Base-by-base conservation (phyloP, 2,888 invertebrate species). In the Pandemis heparana region DNA sequence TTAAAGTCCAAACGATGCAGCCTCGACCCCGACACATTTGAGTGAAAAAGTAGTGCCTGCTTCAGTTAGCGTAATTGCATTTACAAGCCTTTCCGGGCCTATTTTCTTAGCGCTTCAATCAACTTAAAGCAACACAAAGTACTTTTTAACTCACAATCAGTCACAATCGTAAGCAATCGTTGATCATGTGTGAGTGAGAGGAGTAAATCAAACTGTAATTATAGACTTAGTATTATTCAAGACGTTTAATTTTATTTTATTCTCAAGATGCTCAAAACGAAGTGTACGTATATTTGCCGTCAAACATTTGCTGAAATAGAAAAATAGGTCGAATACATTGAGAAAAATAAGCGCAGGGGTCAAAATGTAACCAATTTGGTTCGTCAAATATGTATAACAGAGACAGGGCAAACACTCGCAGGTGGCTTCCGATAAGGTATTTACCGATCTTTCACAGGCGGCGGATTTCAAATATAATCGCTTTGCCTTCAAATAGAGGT, bases 351-450 rank as follows among this genome's bases (percentile, higher is more conserved):
- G 77, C 74, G 73, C 66, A 65, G 64, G 77, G 77, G 72, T 79
- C 79, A 78, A 82, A 81, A 82, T 81, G 77, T 76, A 76, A 79
- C 80, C 77, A 82, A 81, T 80, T 81, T 79, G 73, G 77, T 38
- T 75, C 65, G 82, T 83, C 82, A 83, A 85, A 83, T 83, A 84
- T 82, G 77, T 81, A 82, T 78, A 76, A 76, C 77, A 72, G 70
- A 76, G 75, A 78, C 75, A 10, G 56, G 75, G 75, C 79, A 83
- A 83, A 86, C 79, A 84, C 75, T 78, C 80, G 76, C 83, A 85
- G 83, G 82, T 85, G 82, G 76, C 77, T 74, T 16, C 77, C 80
- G 79, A 79, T 81, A 79, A 81, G 79, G 77, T 79, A 64, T 84
- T 84, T 85, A 82, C 81, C 80, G 79, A 80, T 75, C 77, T 53